phyloP scores from a whole-genome alignment of 2,797 vertebrate genomes.

The Sphaeramia orbicularis region DNA sequence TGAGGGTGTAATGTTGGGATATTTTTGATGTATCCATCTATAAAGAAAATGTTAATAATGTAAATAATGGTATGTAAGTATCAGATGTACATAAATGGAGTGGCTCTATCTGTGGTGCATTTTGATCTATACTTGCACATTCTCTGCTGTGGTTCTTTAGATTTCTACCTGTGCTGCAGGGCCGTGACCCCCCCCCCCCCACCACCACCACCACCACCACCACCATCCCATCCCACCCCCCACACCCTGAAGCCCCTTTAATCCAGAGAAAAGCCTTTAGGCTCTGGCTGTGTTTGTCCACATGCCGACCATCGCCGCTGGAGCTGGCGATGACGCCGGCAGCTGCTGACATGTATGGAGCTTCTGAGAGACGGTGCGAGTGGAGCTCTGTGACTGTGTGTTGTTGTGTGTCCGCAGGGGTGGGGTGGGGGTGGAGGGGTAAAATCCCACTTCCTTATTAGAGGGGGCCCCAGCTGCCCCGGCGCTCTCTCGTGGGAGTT shows the following conservation, averaged over 20 bases:
- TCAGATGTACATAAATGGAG: no score
- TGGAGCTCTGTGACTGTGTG: slow-evolving; percentile 38
- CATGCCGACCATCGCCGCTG: slow-evolving; percentile 65
- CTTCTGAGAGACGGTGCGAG: slow-evolving; percentile 49
- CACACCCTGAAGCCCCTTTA: slow-evolving; percentile 65
- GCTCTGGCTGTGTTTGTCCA: slow-evolving; percentile 71
- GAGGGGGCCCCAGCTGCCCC: slow-evolving; percentile 76
- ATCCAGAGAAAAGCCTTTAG: slow-evolving; percentile 73
- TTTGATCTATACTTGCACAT: neutral
- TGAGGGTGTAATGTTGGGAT: no score
- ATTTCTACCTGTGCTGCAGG: slow-evolving; percentile 57
- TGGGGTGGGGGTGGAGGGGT: slow-evolving; percentile 58
- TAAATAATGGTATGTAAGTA: no score
- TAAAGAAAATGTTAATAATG: no score
- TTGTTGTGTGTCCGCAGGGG: slow-evolving; percentile 36
- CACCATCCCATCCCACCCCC: no score
- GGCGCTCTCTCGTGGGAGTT: slow-evolving; percentile 68
- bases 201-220: no score
- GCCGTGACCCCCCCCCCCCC: slow-evolving; percentile 45
- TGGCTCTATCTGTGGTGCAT: no score
- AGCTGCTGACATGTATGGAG: slow-evolving; percentile 76
- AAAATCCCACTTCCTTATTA: slow-evolving; percentile 79
- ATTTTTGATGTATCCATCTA: no score
- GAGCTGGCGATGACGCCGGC: slow-evolving; percentile 70
- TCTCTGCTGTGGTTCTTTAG: slow-evolving; percentile 21